Base-by-base conservation (phyloP, 2,113 vertebrate species). In the Lycaon pictus region DNA sequence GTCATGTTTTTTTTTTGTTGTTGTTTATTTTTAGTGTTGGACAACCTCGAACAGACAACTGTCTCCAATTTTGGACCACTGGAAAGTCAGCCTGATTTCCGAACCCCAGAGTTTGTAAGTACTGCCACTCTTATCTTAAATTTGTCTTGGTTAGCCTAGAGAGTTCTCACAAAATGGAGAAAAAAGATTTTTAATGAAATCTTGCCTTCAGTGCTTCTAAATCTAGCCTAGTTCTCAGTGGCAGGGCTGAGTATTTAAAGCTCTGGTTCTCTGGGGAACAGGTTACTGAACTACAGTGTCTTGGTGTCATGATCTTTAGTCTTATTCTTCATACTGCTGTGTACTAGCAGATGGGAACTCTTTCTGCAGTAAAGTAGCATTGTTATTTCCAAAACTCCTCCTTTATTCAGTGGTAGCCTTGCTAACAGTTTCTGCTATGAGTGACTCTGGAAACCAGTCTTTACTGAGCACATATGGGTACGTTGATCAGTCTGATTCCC, bases 81-180 rank as follows among this genome's bases (percentile, higher is more conserved):
- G 82, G 97, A 97, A 0, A 98, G 87, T 67, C 98, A 98, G 94
- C 97, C 94, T 92, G 98, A 97, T 81, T 96, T 98, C 90, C 98
- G 86, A 32, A 85, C 83, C 72, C 98, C 99, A 7, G 98, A 99
- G 62, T 98, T 98, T 98, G 99, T 99, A 92, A 85, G 99, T 99
- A 98, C 51, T 93, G 0, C 32, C 76, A 72, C 55, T 93, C 95
- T 79, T 79, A 16, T 80, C 74, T 97, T 88, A 63, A 77, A 35
- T 93, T 72, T 89, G 22, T 29, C 90, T 29, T 82, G 20, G 53
- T 29, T 92, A 43, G 17, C 23, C 23, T 91, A 48, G 72, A 71
- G 19, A 43, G 29, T 91, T 80, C 77, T 94, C 65, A 35, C 51
- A 35, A 85, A 88, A 43, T 3, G 23, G 43, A 65, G n/a, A 11